phyloP scores from a whole-genome alignment of 2,113 vertebrate species.

The Myxocyprinus asiaticus region DNA sequence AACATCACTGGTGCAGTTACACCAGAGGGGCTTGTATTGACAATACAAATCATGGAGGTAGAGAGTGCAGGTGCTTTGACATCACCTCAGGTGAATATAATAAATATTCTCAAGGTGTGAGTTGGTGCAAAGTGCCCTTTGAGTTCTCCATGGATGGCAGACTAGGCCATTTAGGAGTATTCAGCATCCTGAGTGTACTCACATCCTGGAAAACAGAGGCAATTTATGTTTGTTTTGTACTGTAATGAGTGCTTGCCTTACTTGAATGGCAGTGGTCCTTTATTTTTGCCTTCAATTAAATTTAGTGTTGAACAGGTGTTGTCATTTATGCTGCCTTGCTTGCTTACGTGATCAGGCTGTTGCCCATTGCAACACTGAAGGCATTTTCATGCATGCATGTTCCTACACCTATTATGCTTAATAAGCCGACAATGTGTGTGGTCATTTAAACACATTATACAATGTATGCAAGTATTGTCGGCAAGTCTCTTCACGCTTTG shows the following conservation, averaged over 20 bases:
- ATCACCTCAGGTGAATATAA: background rate
- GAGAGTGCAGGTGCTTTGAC: background rate
- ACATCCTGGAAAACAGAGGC: background rate
- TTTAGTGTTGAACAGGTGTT: background rate
- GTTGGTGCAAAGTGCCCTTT: background rate
- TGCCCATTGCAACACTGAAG: background rate
- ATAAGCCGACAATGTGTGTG: too few relatives aligned
- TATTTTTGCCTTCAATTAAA: background rate
- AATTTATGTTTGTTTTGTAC: background rate
- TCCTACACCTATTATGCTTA: too few relatives aligned
- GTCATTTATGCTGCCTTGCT: background rate
- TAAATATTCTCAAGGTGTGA: background rate
- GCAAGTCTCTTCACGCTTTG: too few relatives aligned
- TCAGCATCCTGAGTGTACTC: background rate
- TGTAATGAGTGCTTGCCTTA: background rate
- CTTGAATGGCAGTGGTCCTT: too few relatives aligned
- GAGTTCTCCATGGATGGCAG: too few relatives aligned
- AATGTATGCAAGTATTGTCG: too few relatives aligned
- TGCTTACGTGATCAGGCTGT: background rate
- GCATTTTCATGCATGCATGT: too few relatives aligned
- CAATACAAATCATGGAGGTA: too few relatives aligned
- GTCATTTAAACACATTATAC: too few relatives aligned
- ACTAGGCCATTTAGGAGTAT: background rate
- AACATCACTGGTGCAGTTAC: too few relatives aligned
- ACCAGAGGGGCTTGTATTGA: too few relatives aligned